phyloP scores from a whole-genome alignment of 2,113 vertebrate species.

The Dipodomys spectabilis region DNA sequence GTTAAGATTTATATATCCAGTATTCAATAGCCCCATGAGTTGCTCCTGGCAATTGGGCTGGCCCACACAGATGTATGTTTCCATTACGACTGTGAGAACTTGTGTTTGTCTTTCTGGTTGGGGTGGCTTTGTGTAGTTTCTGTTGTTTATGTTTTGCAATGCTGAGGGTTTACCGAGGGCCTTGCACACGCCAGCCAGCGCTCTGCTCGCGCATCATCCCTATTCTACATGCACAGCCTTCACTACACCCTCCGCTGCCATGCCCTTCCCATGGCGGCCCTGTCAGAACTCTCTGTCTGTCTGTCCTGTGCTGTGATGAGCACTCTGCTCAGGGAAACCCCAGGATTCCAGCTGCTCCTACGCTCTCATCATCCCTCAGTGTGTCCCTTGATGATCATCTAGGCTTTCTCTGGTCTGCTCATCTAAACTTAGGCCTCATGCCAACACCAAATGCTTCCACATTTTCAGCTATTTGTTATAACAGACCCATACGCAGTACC shows the following conservation, averaged over 20 bases:
- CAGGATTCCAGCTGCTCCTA: no score
- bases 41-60: rapidly evolving
- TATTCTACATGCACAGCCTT: neutral
- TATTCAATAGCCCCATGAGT: neutral
- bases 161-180: neutral
- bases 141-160: neutral
- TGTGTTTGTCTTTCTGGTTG: neutral
- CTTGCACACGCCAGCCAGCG: neutral
- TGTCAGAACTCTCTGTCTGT: no score
- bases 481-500: neutral
- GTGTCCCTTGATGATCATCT: neutral
- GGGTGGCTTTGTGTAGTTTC: neutral
- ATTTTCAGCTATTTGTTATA: neutral
- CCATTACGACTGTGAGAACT: no score
- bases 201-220: neutral
- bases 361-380: no score
- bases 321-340: neutral
- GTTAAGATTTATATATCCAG: neutral
- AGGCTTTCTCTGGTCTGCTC: neutral
- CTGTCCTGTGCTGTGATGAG: neutral
- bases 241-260: neutral
- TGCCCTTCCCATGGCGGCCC: no score
- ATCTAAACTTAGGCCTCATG: neutral
- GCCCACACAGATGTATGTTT: rapidly evolving
- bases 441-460: neutral